phyloP scores from a whole-genome alignment of 1,140 invertebrate species.

The Bombus sibiricus region DNA sequence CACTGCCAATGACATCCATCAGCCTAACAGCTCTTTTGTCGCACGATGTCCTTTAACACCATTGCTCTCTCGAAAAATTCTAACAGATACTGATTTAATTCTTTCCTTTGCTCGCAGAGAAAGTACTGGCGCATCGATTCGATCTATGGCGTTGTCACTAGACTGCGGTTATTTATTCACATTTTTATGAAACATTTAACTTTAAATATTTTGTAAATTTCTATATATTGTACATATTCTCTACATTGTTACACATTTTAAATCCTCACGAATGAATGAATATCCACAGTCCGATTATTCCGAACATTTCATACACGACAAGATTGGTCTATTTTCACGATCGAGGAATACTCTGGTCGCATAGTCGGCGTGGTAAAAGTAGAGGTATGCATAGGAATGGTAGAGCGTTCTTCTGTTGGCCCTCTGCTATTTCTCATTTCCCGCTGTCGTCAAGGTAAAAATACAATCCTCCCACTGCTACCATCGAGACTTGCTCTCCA shows the following conservation, averaged over 20 bases:
- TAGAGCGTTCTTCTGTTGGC: background rate
- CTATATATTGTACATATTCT: background rate
- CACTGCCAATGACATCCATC: background rate
- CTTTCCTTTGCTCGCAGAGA: background rate
- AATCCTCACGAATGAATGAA: background rate
- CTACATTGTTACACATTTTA: background rate
- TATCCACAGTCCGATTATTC: background rate
- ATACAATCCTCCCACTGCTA: conserved; percentile 56
- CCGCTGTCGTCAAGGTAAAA: conserved; percentile 68
- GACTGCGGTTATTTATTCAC: background rate
- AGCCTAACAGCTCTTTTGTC: background rate
- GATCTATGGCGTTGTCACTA: background rate
- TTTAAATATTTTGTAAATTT: background rate
- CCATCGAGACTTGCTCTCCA: conserved; percentile 5
- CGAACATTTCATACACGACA: conserved; percentile 13
- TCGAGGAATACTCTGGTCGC: conserved; percentile 11
- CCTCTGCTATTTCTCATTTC: conserved; percentile 54
- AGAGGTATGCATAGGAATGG: background rate
- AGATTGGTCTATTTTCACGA: conserved; percentile 1
- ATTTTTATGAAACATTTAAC: background rate
- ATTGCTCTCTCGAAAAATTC: background rate
- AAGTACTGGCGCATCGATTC: background rate
- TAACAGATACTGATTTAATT: conserved; percentile 1
- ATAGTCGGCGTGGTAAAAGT: conserved; percentile 41
- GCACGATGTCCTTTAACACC: background rate